A percentile compares a stretch with the other conserved stretches of the same genome.
These are phyloP conservation scores for Paradisaea rubra DNA, from an alignment of 2,113 vertebrate genomes.

Conservation along the genomic window DNA sequence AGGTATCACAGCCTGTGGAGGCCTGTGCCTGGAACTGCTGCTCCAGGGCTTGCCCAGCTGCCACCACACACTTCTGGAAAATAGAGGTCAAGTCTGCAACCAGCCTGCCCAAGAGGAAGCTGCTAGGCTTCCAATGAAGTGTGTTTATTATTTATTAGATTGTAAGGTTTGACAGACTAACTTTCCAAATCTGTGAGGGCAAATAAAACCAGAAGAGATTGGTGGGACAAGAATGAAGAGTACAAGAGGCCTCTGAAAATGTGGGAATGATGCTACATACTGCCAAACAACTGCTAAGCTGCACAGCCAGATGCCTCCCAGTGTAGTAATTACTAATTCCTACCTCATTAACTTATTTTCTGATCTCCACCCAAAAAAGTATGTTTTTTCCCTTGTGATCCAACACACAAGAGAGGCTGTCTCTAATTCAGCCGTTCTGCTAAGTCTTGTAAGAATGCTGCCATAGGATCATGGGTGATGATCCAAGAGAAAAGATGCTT, in stretches of 20 bases:
- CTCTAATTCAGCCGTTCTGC: not conserved
- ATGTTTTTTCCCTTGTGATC: not conserved
- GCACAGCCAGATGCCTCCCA: not conserved
- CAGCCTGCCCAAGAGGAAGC: not conserved
- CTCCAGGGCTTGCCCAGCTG: not conserved
- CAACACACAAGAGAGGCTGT: not conserved
- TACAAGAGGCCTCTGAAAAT: not conserved
- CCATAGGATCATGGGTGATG: not conserved
- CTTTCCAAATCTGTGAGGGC: not conserved
- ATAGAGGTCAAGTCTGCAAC: not conserved
- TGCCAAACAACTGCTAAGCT: not conserved
- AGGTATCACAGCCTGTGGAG: not conserved
- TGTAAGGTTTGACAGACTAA: not conserved
- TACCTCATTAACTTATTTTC: not conserved
- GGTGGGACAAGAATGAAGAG: not conserved
- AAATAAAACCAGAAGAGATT: not conserved
- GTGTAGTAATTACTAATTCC: not conserved
- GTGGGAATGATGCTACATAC: fast-evolving
- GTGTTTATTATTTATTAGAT: not conserved
- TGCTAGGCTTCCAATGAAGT: not conserved
- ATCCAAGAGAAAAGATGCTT: not conserved
- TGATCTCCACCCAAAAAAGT: not conserved
- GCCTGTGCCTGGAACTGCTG: not conserved
- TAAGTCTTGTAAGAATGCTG: not conserved
- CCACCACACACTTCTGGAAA: not conserved